Conservation (phyloP, 1,140 invertebrate species). For the Monomorium pharaonis region DNA sequence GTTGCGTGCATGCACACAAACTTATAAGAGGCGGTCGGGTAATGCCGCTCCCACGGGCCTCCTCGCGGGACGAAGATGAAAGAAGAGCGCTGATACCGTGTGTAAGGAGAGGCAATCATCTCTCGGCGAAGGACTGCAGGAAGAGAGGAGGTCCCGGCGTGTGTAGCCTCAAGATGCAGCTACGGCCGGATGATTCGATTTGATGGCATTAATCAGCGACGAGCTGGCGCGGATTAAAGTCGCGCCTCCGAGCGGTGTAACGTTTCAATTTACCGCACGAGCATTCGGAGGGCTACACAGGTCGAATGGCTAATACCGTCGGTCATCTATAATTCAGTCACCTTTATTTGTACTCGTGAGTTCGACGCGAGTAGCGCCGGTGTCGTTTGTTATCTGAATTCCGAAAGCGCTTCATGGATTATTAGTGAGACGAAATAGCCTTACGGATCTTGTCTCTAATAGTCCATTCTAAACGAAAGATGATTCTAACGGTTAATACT, state of each 20-base stretch:
- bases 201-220: slow-evolving; percentile 72
- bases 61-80: slow-evolving; percentile 54
- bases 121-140: slow-evolving; percentile 51
- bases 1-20: slow-evolving; percentile 14
- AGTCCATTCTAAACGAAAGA: neutral
- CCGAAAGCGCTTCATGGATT: slow-evolving; percentile 9
- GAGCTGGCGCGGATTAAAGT: slow-evolving; percentile 71
- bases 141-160: slow-evolving; percentile 54
- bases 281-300: slow-evolving; percentile 36
- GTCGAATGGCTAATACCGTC: slow-evolving; percentile 51
- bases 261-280: slow-evolving; percentile 73
- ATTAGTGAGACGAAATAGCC: neutral
- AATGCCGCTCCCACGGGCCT: slow-evolving; percentile 65
- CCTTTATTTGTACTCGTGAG: slow-evolving; percentile 41
- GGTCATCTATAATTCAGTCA: slow-evolving; percentile 47
- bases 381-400: slow-evolving; percentile 43
- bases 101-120: slow-evolving; percentile 59
- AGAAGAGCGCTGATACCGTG: slow-evolving; percentile 61
- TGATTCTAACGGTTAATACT: neutral
- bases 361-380: slow-evolving; percentile 18
- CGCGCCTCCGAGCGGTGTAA: slow-evolving; percentile 59
- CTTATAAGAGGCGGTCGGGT: slow-evolving; percentile 59
- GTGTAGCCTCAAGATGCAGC: slow-evolving; percentile 59
- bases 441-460: neutral
- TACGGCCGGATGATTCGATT: slow-evolving; percentile 65